phyloP scores from a whole-genome alignment of 2,888 invertebrate genomes.

The Stenodema calcarata region DNA sequence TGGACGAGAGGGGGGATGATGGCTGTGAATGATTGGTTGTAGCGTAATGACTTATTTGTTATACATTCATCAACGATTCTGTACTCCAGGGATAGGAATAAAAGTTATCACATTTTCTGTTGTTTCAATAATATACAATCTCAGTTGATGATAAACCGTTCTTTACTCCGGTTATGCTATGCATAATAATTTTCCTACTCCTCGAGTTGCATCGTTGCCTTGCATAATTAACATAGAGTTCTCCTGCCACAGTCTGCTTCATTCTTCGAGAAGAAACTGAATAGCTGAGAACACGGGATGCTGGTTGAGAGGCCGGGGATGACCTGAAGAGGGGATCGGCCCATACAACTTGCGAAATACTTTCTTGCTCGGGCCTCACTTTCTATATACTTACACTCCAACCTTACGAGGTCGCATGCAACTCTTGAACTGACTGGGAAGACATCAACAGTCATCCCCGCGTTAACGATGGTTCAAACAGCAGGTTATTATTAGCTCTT shows the following conservation, averaged over 20 bases:
- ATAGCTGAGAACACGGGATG: background rate
- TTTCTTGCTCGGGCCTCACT: constrained; percentile 6
- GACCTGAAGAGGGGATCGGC: background rate
- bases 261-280: background rate
- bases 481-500: background rate
- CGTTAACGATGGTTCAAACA: background rate
- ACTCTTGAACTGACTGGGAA: background rate
- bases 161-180: too few relatives aligned
- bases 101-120: too few relatives aligned
- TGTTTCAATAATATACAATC: too few relatives aligned
- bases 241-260: background rate
- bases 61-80: too few relatives aligned
- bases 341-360: constrained; percentile 7
- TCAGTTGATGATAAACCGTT: too few relatives aligned
- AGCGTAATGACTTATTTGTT: too few relatives aligned
- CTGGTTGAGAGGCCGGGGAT: background rate
- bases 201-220: background rate
- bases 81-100: too few relatives aligned
- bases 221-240: background rate
- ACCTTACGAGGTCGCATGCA: background rate
- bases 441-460: background rate
- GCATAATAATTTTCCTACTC: background rate
- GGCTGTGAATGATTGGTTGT: too few relatives aligned
- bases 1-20: too few relatives aligned
- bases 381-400: constrained; percentile 16